Base-by-base conservation (phyloP, 2,113 vertebrate species). In the Phylloscopus trochilus region DNA sequence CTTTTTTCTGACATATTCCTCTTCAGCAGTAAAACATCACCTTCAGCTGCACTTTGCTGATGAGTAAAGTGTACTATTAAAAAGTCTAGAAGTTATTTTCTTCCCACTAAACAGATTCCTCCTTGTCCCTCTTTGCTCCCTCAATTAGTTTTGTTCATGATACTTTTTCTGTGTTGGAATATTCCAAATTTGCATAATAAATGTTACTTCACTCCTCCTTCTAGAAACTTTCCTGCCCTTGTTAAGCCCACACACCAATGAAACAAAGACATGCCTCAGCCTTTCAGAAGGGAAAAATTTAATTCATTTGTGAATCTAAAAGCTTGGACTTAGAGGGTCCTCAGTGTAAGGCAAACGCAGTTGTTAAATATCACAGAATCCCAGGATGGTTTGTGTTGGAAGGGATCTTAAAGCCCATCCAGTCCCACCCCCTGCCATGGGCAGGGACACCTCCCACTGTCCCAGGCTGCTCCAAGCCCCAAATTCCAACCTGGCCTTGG, bases 361-460 rank as follows among this genome's bases (percentile, higher is more conserved):
- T 9, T 58, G 37, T 53, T 41, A 46, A 49, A 28, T 28, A 43
- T 4, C 7, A 66, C 6, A 30, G 37, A 81, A 81, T n/a, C 6
- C 9, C 1, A 0, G 15, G 24, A 11, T 4, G 11, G 15, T 74
- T 81, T 74, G 59, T 44, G 8, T 13, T 19, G 77, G 18, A 23
- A 44, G 27, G 2, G 8, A 51, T 3, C 22, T 44, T 6, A 23
- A 58, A 51, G 2, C 5, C 0, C 30, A 35, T 2, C 58, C 35
- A 10, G 8, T 43, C 1, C 26, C 41, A 47, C 11, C 20, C n/a
- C 28, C 41, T 63, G 39, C 39, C 56, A 15, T 17, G 37, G 21
- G 5, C 75, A 58, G 58, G 58, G 26, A 58, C 51, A 66, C 27
- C 31, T 88, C 0, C 31, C 51, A 37, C 35, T 7, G 1, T 22